Conservation (phyloP, 2,113 vertebrate genomes). For the Lontra canadensis region DNA sequence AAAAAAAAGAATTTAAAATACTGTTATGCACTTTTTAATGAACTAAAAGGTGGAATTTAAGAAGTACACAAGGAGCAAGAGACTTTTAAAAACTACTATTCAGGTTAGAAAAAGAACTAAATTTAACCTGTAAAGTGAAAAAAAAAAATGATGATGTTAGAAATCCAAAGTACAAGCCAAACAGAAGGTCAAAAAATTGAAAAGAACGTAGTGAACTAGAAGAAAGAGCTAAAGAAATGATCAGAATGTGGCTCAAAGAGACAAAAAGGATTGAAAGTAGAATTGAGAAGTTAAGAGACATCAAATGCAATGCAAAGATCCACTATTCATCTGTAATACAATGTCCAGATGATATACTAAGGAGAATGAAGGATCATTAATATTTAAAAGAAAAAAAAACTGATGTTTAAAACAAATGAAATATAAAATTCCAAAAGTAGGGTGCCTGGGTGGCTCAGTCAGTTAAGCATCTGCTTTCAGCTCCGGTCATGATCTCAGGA, state of each 20-base stretch:
- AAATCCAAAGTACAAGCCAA: neutral
- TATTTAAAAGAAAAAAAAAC: neutral
- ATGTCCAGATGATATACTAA: neutral
- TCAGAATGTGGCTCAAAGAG: neutral
- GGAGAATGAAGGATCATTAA: neutral
- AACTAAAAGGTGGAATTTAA: neutral
- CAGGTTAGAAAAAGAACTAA: neutral
- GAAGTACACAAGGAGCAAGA: constrained; percentile 5
- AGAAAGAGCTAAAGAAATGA: neutral
- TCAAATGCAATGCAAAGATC: neutral
- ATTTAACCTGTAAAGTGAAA: constrained; percentile 1
- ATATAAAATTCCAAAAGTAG: neutral
- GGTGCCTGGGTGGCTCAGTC: neutral
- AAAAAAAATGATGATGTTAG: neutral
- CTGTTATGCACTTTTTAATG: neutral
- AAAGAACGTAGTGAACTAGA: neutral
- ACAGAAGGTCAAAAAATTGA: neutral
- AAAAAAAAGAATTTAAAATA: neutral
- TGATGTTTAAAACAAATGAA: neutral
- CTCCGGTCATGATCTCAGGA: neutral
- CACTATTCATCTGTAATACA: neutral
- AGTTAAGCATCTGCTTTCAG: neutral
- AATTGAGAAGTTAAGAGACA: neutral
- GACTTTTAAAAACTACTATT: neutral
- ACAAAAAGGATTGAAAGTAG: neutral